Evolutionary conservation across 2,888 invertebrate genomes (phyloP).

Genomic region (Chaitophorus viminalis): DNA sequence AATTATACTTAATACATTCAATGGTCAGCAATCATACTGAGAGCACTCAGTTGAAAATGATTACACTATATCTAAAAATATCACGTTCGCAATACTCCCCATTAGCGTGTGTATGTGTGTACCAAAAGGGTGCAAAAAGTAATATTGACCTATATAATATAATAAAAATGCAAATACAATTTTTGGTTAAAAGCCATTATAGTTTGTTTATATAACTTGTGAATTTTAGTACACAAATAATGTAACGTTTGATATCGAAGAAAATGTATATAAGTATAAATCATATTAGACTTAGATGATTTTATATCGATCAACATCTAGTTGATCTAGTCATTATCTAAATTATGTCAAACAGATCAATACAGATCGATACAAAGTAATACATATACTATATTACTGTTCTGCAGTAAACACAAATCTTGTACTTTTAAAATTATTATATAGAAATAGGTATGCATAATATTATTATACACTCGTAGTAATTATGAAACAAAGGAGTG

Average conservation of each 20-base stretch:
- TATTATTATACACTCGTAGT: no score
- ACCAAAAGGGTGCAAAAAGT: not conserved
- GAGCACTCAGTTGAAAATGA: not conserved
- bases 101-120: not conserved
- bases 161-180: constrained; percentile 15
- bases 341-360: not conserved
- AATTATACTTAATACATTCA: not conserved
- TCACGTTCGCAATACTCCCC: not conserved
- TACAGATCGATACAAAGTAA: no score
- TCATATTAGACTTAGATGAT: not conserved
- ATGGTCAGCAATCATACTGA: not conserved
- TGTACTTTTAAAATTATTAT: no score
- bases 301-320: no score
- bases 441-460: no score
- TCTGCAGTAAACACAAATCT: no score
- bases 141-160: not conserved
- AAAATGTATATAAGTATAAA: not conserved
- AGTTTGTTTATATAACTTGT: not conserved
- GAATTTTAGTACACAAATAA: not conserved
- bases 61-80: not conserved
- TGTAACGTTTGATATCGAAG: not conserved
- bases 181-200: constrained; percentile 11
- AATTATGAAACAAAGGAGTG: no score
- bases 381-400: no score
- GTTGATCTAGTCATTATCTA: not conserved